Evolutionary conservation across 2,888 invertebrate species (phyloP).

Genomic region (Aphidius colemani): DNA sequence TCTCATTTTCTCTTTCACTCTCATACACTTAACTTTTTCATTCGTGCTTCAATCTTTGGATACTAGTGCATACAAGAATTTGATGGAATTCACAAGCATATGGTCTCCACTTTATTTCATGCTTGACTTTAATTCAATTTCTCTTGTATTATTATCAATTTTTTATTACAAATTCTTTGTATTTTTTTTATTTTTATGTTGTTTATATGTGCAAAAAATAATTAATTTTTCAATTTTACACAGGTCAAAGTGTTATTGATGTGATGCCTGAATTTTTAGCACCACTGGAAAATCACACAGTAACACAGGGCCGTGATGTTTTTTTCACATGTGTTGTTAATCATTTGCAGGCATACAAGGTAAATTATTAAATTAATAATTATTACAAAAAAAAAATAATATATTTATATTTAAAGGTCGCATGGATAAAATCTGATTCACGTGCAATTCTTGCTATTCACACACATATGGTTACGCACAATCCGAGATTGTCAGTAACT

Average conservation of each 20-base stretch:
- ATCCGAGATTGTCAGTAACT: slow-evolving; percentile 82
- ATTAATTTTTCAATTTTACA: slow-evolving; percentile 53
- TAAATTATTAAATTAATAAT: no score
- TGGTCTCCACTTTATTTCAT: background rate
- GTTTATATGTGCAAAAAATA: background rate
- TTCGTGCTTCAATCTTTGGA: slow-evolving; percentile 18
- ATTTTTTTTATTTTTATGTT: background rate
- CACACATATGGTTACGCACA: slow-evolving; percentile 87
- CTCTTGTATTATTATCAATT: no score
- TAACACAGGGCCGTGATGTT: slow-evolving; percentile 85
- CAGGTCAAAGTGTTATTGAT: slow-evolving; percentile 75
- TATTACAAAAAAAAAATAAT: no score
- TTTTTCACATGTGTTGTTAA: slow-evolving; percentile 90
- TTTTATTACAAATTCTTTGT: background rate
- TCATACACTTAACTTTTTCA: slow-evolving; percentile 4
- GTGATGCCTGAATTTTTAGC: slow-evolving; percentile 81
- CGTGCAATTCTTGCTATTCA: slow-evolving; percentile 88
- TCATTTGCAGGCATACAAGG: slow-evolving; percentile 82
- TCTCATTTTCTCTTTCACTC: slow-evolving; percentile 18
- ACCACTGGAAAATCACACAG: slow-evolving; percentile 83
- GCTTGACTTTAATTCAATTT: no score
- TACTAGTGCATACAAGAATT: slow-evolving; percentile 17
- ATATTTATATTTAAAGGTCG: slow-evolving; percentile 72
- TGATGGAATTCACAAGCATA: slow-evolving; percentile 11
- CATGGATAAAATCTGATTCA: slow-evolving; percentile 91